These are phyloP conservation scores for Cepaea hortensis DNA, from an alignment of 2,888 invertebrate genomes.

Conservation along the genomic window DNA sequence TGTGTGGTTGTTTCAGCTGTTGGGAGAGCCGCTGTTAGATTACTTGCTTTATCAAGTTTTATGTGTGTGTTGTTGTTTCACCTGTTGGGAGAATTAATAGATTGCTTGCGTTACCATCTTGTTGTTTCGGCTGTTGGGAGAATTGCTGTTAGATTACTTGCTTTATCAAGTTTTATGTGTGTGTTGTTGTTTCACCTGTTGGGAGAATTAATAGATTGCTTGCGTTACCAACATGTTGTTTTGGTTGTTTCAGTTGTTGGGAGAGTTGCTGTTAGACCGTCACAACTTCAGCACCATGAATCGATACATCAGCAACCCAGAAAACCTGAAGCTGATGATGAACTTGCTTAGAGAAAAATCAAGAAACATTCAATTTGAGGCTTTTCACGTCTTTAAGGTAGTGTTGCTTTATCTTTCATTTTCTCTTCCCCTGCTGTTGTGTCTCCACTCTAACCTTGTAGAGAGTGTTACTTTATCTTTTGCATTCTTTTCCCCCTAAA, in stretches of 20 bases:
- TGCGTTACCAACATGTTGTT: no score
- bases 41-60: no score
- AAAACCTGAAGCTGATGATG: conserved; percentile 99
- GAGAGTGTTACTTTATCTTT: no score
- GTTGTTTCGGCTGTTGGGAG: not conserved
- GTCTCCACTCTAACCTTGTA: not conserved
- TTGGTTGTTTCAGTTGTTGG: conserved; percentile 82
- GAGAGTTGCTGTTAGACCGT: conserved; percentile 96
- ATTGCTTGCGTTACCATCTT: not conserved
- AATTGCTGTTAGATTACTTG: no score
- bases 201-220: no score
- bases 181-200: no score
- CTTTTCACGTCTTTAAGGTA: conserved; percentile 99
- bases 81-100: no score
- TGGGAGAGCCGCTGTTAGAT: conserved; percentile 97
- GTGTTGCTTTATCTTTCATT: not conserved
- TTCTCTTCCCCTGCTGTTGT: not conserved
- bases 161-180: no score
- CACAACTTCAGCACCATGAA: conserved; percentile 96
- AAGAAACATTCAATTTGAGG: conserved; percentile 99
- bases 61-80: no score
- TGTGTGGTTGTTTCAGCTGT: conserved; percentile 78
- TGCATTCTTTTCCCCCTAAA: no score
- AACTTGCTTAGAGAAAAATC: conserved; percentile 99
- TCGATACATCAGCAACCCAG: conserved; percentile 98